Evolutionary conservation across 2,113 vertebrate genomes (phyloP).

Genomic region (Miniopterus natalensis): DNA sequence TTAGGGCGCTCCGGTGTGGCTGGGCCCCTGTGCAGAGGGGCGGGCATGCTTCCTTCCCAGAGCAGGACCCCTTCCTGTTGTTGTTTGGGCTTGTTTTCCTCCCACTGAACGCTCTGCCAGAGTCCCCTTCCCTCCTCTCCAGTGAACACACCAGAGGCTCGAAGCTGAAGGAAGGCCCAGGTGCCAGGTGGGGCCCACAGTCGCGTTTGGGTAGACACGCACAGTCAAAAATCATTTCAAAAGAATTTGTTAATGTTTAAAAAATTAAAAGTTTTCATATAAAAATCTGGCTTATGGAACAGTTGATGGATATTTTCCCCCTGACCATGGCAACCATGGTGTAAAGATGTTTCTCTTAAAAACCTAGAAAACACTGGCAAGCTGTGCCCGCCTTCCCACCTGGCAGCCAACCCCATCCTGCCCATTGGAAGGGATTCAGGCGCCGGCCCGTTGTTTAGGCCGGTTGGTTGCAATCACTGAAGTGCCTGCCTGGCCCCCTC

Average conservation of each 20-base stretch:
- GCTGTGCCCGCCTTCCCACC: not conserved
- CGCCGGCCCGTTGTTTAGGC: not conserved
- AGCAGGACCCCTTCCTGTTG: not conserved
- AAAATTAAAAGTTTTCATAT: not conserved
- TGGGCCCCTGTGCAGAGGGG: not conserved
- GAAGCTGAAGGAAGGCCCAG: not conserved
- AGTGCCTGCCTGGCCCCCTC: not conserved
- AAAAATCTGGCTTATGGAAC: not conserved
- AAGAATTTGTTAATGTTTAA: not conserved
- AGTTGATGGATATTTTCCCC: not conserved
- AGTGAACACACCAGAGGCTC: not conserved
- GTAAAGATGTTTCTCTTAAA: not conserved
- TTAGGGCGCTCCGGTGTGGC: not conserved
- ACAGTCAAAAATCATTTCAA: not conserved
- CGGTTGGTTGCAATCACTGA: not conserved
- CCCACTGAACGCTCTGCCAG: not conserved
- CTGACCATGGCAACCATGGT: not conserved
- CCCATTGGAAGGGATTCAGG: accelerated
- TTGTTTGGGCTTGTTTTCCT: constrained; percentile 53
- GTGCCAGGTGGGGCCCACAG: not conserved
- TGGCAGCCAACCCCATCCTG: not conserved
- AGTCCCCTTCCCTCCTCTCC: not conserved
- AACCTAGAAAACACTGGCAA: not conserved
- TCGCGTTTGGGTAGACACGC: not conserved
- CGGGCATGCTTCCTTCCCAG: not conserved